Evolutionary conservation across 2,113 vertebrate genomes (phyloP).

Genomic region (Tetrax tetrax): DNA sequence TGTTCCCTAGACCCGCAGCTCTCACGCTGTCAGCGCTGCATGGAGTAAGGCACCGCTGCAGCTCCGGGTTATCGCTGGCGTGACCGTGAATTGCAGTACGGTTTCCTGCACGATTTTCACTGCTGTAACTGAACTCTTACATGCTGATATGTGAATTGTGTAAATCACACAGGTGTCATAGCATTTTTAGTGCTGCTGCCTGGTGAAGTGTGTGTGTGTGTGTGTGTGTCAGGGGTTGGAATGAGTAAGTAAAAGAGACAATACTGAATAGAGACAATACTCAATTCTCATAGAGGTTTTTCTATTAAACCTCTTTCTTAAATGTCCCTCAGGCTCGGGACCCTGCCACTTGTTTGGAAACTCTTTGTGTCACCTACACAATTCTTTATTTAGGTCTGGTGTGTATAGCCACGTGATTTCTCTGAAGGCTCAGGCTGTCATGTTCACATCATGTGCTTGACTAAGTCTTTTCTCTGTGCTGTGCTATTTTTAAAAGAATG

Average conservation of each 20-base stretch:
- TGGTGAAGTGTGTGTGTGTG: not conserved
- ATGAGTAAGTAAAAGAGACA: not conserved
- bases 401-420: not conserved
- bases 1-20: fast-evolving
- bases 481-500: not conserved
- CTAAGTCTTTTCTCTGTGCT: not conserved
- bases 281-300: not conserved
- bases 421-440: not conserved
- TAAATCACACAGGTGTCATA: fast-evolving
- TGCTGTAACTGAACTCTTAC: not conserved
- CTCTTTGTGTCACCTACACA: not conserved
- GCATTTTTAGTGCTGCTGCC: not conserved
- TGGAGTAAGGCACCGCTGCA: fast-evolving
- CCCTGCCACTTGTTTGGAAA: not conserved
- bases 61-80: fast-evolving
- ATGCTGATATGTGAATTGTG: fast-evolving
- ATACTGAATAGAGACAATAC: too few relatives aligned
- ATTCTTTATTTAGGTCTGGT: not conserved
- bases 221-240: not conserved
- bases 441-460: not conserved
- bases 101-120: fast-evolving
- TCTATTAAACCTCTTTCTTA: not conserved
- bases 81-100: fast-evolving
- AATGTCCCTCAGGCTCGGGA: not conserved
- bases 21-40: fast-evolving